Base-by-base conservation (phyloP, 2,797 vertebrate genomes). In the Benthosema pterotum region DNA sequence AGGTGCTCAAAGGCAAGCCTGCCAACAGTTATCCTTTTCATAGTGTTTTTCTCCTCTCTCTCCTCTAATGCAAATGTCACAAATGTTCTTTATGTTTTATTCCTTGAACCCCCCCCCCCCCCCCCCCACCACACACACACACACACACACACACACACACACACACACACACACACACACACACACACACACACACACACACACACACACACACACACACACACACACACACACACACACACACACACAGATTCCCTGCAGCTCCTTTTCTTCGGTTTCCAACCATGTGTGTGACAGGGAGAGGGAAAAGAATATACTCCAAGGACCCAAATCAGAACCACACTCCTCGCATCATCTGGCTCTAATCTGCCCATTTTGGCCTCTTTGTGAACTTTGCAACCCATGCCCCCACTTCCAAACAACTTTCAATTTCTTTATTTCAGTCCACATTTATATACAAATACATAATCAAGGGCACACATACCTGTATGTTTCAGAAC, bases 11-110 rank as follows among this genome's bases (percentile, higher is more conserved):
- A 17, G 11, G 18, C 8, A 73, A 78, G 71, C 56, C 74, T 74
- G 78, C 83, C 69, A 80, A 78, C 72, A 78, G 67, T 65, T 61
- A 55, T 71, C 67, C 72, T 73, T 61, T 52, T 60, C 70, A 28
- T 42, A 55, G 78, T 83, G 69, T 77, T 72, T 83, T 80, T 77
- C 51, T 14, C 53, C 71, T 70, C 46, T 71, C 42, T 17, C 55
- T 68, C 62, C 55, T 69, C 63, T 56, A 74, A 75, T 68, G 69
- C 50, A 69, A 77, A 77, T 67, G 60, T 63, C 78, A 59, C 67
- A 76, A 71, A 83, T 82, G 64, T 73, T 11, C 28, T 57, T 64
- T 38, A 38, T 11, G 8, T 38, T 70, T 47, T 22, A 51, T 59
- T 60, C n/a, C 55, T 63, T 17, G 1, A 68, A 71, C 67, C 58